Conservation (phyloP, 2,113 vertebrate genomes). For the Sardina pilchardus region DNA sequence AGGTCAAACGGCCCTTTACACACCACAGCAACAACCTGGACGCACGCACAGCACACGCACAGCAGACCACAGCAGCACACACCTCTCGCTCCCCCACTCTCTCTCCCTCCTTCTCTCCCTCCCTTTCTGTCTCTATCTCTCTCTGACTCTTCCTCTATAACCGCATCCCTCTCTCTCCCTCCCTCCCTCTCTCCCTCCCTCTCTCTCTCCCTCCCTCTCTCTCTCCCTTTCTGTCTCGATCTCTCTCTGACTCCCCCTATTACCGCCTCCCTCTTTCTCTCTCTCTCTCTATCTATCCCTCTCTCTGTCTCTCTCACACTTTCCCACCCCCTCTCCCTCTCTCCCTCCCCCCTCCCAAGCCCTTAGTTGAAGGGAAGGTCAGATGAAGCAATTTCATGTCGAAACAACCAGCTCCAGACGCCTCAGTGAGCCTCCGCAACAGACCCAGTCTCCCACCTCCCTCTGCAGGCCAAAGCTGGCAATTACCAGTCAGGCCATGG, state of each 20-base stretch:
- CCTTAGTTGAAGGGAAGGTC: not conserved
- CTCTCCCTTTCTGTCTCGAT: not conserved
- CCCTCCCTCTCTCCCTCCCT: not conserved
- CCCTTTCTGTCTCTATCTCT: not conserved
- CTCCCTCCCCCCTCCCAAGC: not conserved
- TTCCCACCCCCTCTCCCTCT: too few relatives aligned
- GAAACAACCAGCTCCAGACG: not conserved
- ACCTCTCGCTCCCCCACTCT: not conserved
- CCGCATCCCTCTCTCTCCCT: not conserved
- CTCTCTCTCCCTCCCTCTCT: not conserved
- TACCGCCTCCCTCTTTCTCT: not conserved
- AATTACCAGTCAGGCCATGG: slow-evolving; percentile 2
- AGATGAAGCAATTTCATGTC: not conserved
- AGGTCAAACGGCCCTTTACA: not conserved
- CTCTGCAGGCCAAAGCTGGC: not conserved
- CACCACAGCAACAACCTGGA: slow-evolving; percentile 1
- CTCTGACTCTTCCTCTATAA: not conserved
- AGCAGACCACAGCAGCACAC: not conserved
- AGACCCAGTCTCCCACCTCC: not conserved
- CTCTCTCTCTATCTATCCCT: not conserved
- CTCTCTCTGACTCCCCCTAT: not conserved
- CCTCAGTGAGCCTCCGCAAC: not conserved
- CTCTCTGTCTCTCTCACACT: not conserved
- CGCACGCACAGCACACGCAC: not conserved
- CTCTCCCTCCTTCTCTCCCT: not conserved